A percentile compares a stretch with the other conserved stretches of the same genome.
Evolutionary conservation across 2,113 vertebrate genomes (phyloP).

Genomic region (Entelurus aequoreus): DNA sequence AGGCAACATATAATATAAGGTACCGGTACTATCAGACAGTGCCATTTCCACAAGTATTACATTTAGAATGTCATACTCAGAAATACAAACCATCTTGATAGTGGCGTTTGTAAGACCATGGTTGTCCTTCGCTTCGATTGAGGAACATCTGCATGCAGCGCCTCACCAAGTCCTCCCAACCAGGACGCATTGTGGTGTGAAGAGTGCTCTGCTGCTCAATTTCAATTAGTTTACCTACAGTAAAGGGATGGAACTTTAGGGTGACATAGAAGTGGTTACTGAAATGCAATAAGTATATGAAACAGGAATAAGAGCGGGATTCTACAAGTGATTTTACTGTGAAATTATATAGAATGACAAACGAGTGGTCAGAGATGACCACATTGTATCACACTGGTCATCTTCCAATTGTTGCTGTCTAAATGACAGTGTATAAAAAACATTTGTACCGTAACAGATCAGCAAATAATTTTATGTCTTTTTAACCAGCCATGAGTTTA

Average conservation of each 20-base stretch:
- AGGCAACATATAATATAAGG: not conserved
- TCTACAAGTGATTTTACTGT: not conserved
- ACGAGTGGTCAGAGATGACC: no score
- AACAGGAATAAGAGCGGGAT: not conserved
- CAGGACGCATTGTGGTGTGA: constrained; percentile 91
- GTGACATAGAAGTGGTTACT: not conserved
- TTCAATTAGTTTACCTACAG: constrained; percentile 90
- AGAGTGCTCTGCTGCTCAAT: constrained; percentile 87
- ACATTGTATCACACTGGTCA: no score
- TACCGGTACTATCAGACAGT: no score
- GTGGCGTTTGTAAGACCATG: constrained; percentile 92
- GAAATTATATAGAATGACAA: no score
- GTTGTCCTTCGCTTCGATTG: constrained; percentile 86
- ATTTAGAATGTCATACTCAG: not conserved
- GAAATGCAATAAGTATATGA: not conserved
- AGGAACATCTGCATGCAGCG: constrained; percentile 95
- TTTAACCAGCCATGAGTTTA: no score
- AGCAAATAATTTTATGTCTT: no score
- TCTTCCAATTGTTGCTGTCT: no score
- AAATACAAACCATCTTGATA: constrained; percentile 85
- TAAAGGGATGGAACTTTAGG: not conserved
- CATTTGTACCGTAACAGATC: no score
- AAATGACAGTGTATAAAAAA: no score
- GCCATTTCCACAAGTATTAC: no score
- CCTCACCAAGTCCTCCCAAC: constrained; percentile 91